Percentiles rank a stretch among this genome's conserved stretches.
Evolutionary conservation across 35 echinoderm and acorn worm species (phyloP).

Genomic region (Apostichopus japonicus): DNA sequence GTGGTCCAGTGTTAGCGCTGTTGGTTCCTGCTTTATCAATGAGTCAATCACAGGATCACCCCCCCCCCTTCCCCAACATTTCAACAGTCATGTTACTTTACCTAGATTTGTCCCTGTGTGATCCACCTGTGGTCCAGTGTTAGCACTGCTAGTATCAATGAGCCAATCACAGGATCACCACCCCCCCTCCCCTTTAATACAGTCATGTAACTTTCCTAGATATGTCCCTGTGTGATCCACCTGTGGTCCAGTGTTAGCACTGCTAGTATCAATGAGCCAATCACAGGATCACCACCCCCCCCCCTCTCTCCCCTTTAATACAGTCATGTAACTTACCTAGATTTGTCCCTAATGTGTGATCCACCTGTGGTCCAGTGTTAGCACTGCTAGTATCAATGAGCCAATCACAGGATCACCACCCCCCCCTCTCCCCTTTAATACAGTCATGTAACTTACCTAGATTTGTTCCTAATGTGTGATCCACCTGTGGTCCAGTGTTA

Average conservation of each 20-base stretch:
- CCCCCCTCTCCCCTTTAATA: background rate
- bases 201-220: conserved; percentile 1
- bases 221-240: conserved; percentile 31
- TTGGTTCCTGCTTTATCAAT: background rate
- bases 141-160: background rate
- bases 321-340: conserved; percentile 22
- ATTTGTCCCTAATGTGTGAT: conserved; percentile 25
- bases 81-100: background rate
- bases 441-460: conserved; percentile 27
- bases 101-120: conserved; percentile 34
- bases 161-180: conserved; percentile 28
- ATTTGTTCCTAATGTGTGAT: conserved; percentile 27
- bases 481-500: conserved; percentile 22
- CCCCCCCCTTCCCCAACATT: too few relatives aligned
- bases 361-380: conserved; percentile 15
- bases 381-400: background rate
- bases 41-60: conserved; percentile 38
- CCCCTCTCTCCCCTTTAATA: too few relatives aligned
- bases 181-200: too few relatives aligned
- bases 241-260: background rate
- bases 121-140: conserved; percentile 23
- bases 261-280: conserved; percentile 1
- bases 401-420: conserved; percentile 29
- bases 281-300: background rate
- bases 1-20: conserved; percentile 5